Percentiles rank a stretch among this genome's conserved stretches.
phyloP scores from a whole-genome alignment of 2,888 invertebrate species.

The Amiota minor region DNA sequence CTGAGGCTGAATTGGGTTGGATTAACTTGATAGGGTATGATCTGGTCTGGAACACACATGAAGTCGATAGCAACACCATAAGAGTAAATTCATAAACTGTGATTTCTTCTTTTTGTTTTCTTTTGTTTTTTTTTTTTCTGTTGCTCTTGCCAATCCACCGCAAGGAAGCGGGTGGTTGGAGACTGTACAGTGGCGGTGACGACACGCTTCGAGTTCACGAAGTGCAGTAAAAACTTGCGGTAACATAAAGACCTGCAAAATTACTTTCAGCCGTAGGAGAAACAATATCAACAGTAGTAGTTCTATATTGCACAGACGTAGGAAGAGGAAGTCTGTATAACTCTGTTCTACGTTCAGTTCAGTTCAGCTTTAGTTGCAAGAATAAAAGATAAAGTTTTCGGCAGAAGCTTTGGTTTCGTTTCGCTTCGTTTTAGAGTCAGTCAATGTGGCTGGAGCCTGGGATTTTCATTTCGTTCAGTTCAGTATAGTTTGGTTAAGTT shows the following conservation, averaged over 20 bases:
- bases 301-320: too few relatives aligned
- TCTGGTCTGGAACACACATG: slow-evolving; percentile 14
- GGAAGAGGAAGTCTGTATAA: neutral
- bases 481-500: slow-evolving; percentile 52
- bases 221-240: slow-evolving; percentile 67
- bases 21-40: neutral
- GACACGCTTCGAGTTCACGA: slow-evolving; percentile 51
- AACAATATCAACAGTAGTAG: neutral
- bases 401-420: slow-evolving; percentile 17
- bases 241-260: slow-evolving; percentile 62
- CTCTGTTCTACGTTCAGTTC: neutral
- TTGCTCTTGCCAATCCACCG: slow-evolving; percentile 38
- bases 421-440: slow-evolving; percentile 17
- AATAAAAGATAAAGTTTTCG: slow-evolving; percentile 59
- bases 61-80: slow-evolving; percentile 16
- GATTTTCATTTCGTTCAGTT: neutral
- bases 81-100: slow-evolving; percentile 58
- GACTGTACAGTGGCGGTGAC: slow-evolving; percentile 12
- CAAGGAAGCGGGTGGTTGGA: slow-evolving; percentile 36
- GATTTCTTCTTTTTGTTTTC: slow-evolving; percentile 33
- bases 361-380: neutral
- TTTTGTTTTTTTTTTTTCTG: slow-evolving; percentile 29
- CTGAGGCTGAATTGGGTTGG: too few relatives aligned
- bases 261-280: slow-evolving; percentile 49
- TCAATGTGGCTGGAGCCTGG: neutral